Evolutionary conservation across 1,140 invertebrate species (phyloP), one percentile per base, ranked within the genome.

Genomic region (Centruroides vittatus): DNA sequence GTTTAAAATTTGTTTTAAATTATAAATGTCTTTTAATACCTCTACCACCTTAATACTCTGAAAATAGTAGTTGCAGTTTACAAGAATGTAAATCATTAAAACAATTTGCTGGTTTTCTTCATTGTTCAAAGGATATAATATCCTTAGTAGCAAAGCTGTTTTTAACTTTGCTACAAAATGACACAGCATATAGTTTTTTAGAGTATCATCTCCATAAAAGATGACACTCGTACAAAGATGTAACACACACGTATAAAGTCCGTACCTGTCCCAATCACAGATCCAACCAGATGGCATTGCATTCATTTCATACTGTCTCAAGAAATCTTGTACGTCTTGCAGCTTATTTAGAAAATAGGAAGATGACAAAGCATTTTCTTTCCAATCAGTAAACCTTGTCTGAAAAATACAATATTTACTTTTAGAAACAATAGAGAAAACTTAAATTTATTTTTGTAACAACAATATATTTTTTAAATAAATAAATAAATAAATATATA

Each of bases 211-310:
- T 52, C 13, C 46, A 57, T 52, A 59, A 54, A 47, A 61, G 52
- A 63, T 41, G 41, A 41, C 41, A 41, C 41, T 41, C 41, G 8
- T 41, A 59, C 56, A 61, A 56, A 59, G 58, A 56, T 59, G 59
- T 51, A 51, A 65, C 61, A 63, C 65, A 63, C 59, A 66, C 57
- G 66, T 65, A 69, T 69, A 60, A 49, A 68, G 69, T 72, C 69
- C 78, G 73, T 85, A 86, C 84, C 83, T 85, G 81, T 85, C 81
- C 84, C 84, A 86, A 65, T 82, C 78, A 72, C 83, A 82, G 57
- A 78, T 75, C 83, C 84, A 86, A 66, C 83, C 83, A 36, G 75
- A 71, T 9, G 84, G 83, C n/a, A 81, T 79, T 9, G 81, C 82
- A 48, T 57, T 49, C 10, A 13, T 56, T 61, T 65, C 63, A 55